Evolutionary conservation across 2,113 vertebrate genomes (phyloP), one percentile per base, ranked within the genome.

Genomic region (Trachemys scripta): DNA sequence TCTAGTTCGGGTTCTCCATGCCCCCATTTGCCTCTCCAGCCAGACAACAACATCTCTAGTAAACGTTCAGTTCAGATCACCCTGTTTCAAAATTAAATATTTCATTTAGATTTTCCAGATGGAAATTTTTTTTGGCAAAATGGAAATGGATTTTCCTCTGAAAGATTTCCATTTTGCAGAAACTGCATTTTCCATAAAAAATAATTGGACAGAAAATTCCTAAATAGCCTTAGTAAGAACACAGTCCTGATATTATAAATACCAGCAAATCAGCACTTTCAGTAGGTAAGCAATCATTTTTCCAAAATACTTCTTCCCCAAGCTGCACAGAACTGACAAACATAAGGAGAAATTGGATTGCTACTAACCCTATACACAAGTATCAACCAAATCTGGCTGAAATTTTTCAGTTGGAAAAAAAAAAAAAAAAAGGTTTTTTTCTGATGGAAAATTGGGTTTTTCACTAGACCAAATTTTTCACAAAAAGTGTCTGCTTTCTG

Each of bases 41-140:
- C 4, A 47, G 3, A 0, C 4, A 85, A 75, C 2, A 49, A 75
- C 2, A 49, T 50, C 2, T 19, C 65, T n/a, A n/a, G 8, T 10
- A 69, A 69, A 69, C 38, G 35, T 22, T 69, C 65, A 69, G 35
- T 20, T n/a, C 65, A 69, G 35, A 9, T 38, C 65, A 69, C 8
- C 8, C 35, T 69, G 16, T 69, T 69, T 35, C 17, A 69, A 69
- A 69, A 69, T n/a, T n/a, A 89, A n/a, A 14, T 4, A 20, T 1
- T 25, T 54, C 20, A 45, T 2, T 0, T 85, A 56, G 3, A 72
- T 57, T 92, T 84, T 69, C 53, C 54, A 49, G 5, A 53, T 3
- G 5, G 56, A 96, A 54, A 5, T 0, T 0, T 10, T 29, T 29
- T 76, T 25, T 65, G 1, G 49, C 87, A 92, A 93, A 93, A 78